Conservation (phyloP, 2,113 vertebrate species). For the Copsychus sechellarum region DNA sequence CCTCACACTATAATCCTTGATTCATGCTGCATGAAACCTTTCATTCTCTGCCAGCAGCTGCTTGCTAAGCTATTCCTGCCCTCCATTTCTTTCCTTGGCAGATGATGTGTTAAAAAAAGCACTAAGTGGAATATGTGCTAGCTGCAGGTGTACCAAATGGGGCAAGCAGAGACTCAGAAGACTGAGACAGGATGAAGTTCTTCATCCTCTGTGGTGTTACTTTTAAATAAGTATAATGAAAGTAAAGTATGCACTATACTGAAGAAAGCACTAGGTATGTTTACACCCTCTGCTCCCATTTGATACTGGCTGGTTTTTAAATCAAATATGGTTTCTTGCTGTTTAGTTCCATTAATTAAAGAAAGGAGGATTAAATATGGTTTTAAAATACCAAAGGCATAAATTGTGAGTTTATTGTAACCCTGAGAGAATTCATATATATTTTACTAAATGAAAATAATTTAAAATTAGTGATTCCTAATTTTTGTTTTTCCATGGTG, state of each 20-base stretch:
- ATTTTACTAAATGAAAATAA: neutral
- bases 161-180: slow-evolving; percentile 40
- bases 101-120: slow-evolving; percentile 69
- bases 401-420: neutral
- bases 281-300: neutral
- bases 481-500: neutral
- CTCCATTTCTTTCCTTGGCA: slow-evolving; percentile 41
- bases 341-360: neutral
- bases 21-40: slow-evolving; percentile 59
- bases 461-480: neutral
- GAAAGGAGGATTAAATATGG: neutral
- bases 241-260: neutral
- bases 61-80: slow-evolving; percentile 39
- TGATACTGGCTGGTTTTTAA: neutral
- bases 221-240: slow-evolving; percentile 25
- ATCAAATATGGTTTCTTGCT: neutral
- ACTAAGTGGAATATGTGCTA: slow-evolving; percentile 36
- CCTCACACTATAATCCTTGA: slow-evolving; percentile 46
- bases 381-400: neutral
- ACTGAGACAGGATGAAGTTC: neutral
- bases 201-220: neutral
- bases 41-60: slow-evolving; percentile 70
- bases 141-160: slow-evolving; percentile 56
- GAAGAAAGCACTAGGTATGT: neutral
- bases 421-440: neutral